Evolutionary conservation across 2,113 vertebrate genomes (phyloP), one percentile per base, ranked within the genome.

Genomic region (Hippocampus mohnikei): DNA sequence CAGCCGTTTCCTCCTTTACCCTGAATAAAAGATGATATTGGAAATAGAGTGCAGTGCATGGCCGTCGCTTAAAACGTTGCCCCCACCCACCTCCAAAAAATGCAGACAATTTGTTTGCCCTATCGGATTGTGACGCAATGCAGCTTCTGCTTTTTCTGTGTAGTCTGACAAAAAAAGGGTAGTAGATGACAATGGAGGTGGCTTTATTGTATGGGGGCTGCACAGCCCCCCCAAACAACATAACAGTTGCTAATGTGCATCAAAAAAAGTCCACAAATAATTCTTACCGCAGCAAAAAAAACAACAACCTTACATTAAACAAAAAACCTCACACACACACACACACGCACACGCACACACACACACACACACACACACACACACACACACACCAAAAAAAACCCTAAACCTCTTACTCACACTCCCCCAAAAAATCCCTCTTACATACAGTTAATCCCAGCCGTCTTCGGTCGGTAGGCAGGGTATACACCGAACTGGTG

Each of bases 1-100:
- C 94, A 0, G 90, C 86, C 0, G 89, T 75, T 5, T 77, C 87
- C 33, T 93, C 93, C 68, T 75, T 90, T 67, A 86, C 88, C 83
- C 95, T 95, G 42, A 65, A 46, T 46, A 25, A 25, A 27, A 68
- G 8, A 62, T 44, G 69, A 3, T 7, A 41, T 25, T 7, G 50
- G 2, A 20, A 60, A 60, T 18, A 18, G 25, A 23, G 21, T n/a
- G n/a, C 9, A 10, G 8, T 55, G 8, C 21, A n/a, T 15, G 27
- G 15, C 23, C 21, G 27, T 16, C 18, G 25, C 9, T 27, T 21
- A 53, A n/a, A 52, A 52, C 7, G 18, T 52, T 21, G 50, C 7
- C 46, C 29, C 41, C 40, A 18, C 5, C 8, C 1, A 7, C 8
- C 3, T 37, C 5, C 33, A 37, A 55, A 55, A 55, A 55, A 9